A percentile compares a stretch with the other conserved stretches of the same genome.
These are phyloP conservation scores for Nebria brevicollis DNA, from an alignment of 2,888 invertebrate genomes.

Conservation along the genomic window DNA sequence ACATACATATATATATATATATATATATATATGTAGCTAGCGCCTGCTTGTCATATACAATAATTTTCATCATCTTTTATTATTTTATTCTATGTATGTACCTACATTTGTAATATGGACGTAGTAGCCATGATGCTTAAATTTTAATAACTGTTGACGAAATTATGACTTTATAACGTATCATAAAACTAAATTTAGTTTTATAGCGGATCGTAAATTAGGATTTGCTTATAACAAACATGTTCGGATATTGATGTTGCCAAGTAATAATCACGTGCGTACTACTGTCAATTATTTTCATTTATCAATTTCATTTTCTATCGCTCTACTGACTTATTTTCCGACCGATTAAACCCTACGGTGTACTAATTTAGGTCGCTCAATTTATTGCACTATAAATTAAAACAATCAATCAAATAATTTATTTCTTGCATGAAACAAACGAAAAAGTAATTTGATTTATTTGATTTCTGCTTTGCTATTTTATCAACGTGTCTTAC, in stretches of 20 bases:
- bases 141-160: constrained; percentile 32
- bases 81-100: constrained; percentile 26
- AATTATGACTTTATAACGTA: constrained; percentile 40
- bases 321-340: no score
- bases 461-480: no score
- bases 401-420: no score
- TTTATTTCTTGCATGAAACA: no score
- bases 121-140: constrained; percentile 12
- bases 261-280: constrained; percentile 4
- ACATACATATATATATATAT: neutral
- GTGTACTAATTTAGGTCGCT: no score
- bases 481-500: no score
- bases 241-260: constrained; percentile 15
- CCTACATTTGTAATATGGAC: constrained; percentile 3
- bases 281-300: neutral
- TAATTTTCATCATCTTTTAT: constrained; percentile 36
- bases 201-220: constrained; percentile 38
- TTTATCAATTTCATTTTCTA: no score
- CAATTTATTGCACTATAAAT: no score
- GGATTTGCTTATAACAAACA: constrained; percentile 33
- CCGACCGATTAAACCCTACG: no score
- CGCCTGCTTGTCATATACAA: constrained; percentile 26
- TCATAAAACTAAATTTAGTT: constrained; percentile 46
- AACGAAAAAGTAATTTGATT: no score
- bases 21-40: no score